These are phyloP conservation scores for Drosophila sordidula DNA, from an alignment of 2,888 invertebrate species.

Conservation along the genomic window DNA sequence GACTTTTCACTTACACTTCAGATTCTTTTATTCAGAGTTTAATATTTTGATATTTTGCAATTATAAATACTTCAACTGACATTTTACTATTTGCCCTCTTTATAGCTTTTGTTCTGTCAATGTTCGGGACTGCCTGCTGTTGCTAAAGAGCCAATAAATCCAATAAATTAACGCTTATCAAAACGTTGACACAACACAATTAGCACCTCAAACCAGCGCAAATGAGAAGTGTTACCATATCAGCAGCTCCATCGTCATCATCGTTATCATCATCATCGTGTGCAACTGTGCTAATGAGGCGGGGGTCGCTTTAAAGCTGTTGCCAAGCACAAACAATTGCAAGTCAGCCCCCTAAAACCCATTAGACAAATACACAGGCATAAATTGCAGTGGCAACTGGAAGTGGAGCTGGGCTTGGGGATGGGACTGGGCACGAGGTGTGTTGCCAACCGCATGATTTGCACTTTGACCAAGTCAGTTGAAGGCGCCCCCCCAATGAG, in stretches of 20 bases:
- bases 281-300: slow-evolving; percentile 40
- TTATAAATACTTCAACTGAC: not conserved
- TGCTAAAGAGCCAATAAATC: not conserved
- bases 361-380: slow-evolving; percentile 41
- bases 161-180: slow-evolving; percentile 76
- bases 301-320: slow-evolving; percentile 48
- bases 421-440: not conserved
- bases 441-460: slow-evolving; percentile 68
- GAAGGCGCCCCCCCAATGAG: slow-evolving; percentile 47
- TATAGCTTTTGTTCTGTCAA: too few relatives aligned
- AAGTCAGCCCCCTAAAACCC: slow-evolving; percentile 48
- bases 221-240: slow-evolving; percentile 17
- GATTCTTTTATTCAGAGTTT: too few relatives aligned
- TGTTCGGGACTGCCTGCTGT: not conserved
- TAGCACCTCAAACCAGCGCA: slow-evolving; percentile 24
- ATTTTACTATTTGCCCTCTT: too few relatives aligned
- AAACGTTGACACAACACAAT: slow-evolving; percentile 44
- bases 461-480: slow-evolving; percentile 65
- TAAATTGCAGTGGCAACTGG: slow-evolving; percentile 26
- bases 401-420: slow-evolving; percentile 4
- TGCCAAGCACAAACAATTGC: slow-evolving; percentile 46
- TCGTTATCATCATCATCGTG: slow-evolving; percentile 10
- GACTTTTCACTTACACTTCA: too few relatives aligned
- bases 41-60: not conserved
- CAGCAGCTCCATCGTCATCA: slow-evolving; percentile 20